phyloP scores from a whole-genome alignment of 2,113 vertebrate species.

The Tachuris rubrigastra region DNA sequence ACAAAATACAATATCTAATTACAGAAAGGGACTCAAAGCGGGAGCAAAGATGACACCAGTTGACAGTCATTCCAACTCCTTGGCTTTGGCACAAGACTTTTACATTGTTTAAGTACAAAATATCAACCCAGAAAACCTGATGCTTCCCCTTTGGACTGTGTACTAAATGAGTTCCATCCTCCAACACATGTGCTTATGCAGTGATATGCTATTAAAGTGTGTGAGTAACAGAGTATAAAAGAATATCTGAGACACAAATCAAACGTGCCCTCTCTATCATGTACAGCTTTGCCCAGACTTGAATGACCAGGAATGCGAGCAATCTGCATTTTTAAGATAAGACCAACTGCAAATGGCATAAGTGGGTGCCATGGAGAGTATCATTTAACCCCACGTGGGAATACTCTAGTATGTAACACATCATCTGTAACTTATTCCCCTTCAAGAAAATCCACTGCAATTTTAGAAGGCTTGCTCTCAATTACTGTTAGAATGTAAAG shows the following conservation, averaged over 20 bases:
- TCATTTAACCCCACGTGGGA: neutral
- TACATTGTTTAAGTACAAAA: neutral
- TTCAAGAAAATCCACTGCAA: neutral
- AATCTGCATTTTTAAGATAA: neutral
- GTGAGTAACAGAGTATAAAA: neutral
- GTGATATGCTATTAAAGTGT: neutral
- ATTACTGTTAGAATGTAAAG: neutral
- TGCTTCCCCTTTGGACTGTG: neutral
- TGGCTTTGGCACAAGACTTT: neutral
- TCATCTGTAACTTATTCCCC: conserved; percentile 5
- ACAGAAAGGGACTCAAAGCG: neutral
- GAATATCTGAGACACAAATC: conserved; percentile 13
- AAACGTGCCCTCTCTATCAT: neutral
- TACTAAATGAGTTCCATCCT: neutral
- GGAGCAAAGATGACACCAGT: neutral
- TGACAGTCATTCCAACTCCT: neutral
- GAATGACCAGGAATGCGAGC: neutral
- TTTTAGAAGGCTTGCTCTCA: neutral
- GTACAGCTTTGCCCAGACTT: neutral
- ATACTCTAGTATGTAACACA: neutral
- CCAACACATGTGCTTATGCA: neutral
- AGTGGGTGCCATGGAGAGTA: neutral
- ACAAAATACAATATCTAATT: neutral
- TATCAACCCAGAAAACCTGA: neutral
- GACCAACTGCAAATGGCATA: neutral